Base-by-base conservation (phyloP, 2,888 invertebrate genomes). In the Aspidapion aeneum region DNA sequence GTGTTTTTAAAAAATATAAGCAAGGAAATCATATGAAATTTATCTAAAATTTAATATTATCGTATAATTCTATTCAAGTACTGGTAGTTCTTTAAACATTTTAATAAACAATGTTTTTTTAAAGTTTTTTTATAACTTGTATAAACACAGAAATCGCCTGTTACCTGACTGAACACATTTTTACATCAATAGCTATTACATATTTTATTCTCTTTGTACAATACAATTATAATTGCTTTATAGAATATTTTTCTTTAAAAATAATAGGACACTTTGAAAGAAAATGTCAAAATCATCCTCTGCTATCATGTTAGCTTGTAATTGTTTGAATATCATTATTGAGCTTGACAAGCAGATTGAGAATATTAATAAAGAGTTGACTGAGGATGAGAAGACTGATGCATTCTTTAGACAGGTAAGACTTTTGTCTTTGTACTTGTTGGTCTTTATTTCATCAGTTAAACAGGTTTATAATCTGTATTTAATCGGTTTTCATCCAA, bases 321-420 rank as follows among this genome's bases (percentile, higher is more conserved):
- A 90, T 83, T 92, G 92, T 80, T 81, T 90, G 74, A 92, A 92
- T 82, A 84, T 90, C 73, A 82, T 83, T 71, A 82, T 90, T 71
- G 86, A 86, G 79, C 82, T 86, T 74, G 83, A 83, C 77, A 76
- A 81, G 69, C 80, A 82, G 73, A 82, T 86, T 75, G 82, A 82
- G 73, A 82, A 82, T 77, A 79, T 85, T 74, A 84, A 83, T 74
- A 76, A 83, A 71, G 83, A 82, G 70, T 77, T 89, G 75, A 80
- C 83, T 74, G 79, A 82, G 68, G 78, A 79, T 72, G 88, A 88
- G 80, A 83, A 83, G 79, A 83, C 83, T 76, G 86, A 89, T 81
- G 79, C 78, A 73, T 89, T 89, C 82, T 89, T 89, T 81, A 83
- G 83, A 75, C 85, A 87, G 85, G 89, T 88, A 83, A 74, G 69